Evolutionary conservation across 2,113 vertebrate genomes (phyloP), one percentile per base, ranked within the genome.

Genomic region (Pterocles gutturalis): DNA sequence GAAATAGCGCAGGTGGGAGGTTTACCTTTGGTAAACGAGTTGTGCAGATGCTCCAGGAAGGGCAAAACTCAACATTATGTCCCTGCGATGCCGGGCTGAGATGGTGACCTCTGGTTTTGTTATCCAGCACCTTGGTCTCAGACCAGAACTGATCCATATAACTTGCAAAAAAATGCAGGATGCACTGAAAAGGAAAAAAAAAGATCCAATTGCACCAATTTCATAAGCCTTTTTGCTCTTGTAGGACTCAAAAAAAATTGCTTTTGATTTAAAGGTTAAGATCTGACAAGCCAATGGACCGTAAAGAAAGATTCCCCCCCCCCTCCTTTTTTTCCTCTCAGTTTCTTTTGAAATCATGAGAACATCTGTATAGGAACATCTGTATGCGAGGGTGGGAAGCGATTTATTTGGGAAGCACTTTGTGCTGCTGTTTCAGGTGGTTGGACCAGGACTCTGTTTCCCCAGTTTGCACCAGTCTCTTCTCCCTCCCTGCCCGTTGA

Each of bases 211-310:
- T 66, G 79, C 48, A 67, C 54, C 33, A 3, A 66, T 91, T 83
- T 78, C 36, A 12, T 73, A 38, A 93, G 72, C 29, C 41, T 73
- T 72, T 87, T 51, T 58, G 69, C 51, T 94, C 64, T 83, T 2
- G 1, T 36, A 5, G 11, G 58, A 67, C 87, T 94, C 75, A 0
- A 1, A 53, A 41, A 41, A 91, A 92, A 78, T 67, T 17, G 76
- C 55, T 89, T 83, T 89, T 93, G 92, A 96, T 93, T 80, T 92
- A 93, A 95, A 96, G 77, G 89, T 90, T 87, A 82, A 71, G 76
- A 89, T 81, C 71, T 94, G 88, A 93, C 79, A 92, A 81, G 76
- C 48, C 51, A 83, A 41, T 4, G 29, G 79, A 87, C 38, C 83
- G 81, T 66, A 53, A 77, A 75, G 41, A 57, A 57, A 87, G 54